Evolutionary conservation across 2,113 vertebrate genomes (phyloP).

Genomic region (Neodon shergylaensis): DNA sequence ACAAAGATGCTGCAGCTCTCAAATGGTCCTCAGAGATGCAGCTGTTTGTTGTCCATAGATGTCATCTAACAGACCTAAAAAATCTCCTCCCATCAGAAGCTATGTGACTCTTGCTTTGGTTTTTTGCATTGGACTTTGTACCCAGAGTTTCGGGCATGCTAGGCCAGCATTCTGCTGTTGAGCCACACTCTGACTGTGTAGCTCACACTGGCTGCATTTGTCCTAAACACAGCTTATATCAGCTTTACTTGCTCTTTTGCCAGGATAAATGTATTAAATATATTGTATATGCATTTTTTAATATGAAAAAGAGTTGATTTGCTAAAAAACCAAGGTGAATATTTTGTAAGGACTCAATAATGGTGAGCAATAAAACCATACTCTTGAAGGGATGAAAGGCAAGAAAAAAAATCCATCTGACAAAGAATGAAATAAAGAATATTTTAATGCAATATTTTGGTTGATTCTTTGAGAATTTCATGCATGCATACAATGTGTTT

Average conservation of each 20-base stretch:
- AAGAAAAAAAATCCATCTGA: background rate
- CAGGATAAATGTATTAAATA: background rate
- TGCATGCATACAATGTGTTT: background rate
- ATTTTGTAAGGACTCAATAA: background rate
- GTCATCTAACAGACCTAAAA: background rate
- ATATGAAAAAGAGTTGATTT: background rate
- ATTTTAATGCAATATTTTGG: background rate
- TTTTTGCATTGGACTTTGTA: background rate
- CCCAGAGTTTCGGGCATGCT: background rate
- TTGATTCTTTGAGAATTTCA: background rate
- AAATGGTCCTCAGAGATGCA: background rate
- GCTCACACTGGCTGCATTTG: background rate
- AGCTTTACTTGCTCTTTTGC: conserved; percentile 12
- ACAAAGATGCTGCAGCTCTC: background rate
- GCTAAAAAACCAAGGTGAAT: background rate
- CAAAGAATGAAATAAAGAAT: background rate
- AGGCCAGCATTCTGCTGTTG: background rate
- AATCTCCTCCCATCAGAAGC: background rate
- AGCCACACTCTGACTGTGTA: background rate
- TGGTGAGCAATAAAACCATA: background rate
- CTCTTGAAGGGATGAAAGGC: background rate
- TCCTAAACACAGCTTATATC: background rate
- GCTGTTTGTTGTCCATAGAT: background rate
- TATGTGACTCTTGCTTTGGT: background rate
- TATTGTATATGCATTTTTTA: background rate